These are phyloP conservation scores for Byasa hedistus DNA, from an alignment of 2,888 invertebrate species.

Conservation along the genomic window DNA sequence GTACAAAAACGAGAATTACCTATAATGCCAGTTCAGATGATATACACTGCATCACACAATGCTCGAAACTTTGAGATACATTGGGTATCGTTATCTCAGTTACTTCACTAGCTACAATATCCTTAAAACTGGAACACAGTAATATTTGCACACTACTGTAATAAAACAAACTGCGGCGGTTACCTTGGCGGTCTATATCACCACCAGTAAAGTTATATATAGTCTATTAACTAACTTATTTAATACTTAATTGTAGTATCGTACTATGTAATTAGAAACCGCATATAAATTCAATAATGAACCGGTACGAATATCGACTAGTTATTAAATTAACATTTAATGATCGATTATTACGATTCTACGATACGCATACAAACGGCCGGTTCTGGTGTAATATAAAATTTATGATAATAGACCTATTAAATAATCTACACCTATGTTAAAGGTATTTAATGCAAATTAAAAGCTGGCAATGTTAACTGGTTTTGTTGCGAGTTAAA, in stretches of 20 bases:
- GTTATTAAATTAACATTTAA: slow-evolving; percentile 15
- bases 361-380: slow-evolving; percentile 8
- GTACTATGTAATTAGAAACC: slow-evolving; percentile 7
- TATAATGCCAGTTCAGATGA: no score
- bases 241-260: slow-evolving; percentile 1
- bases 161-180: no score
- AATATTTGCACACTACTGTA: no score
- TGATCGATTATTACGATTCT: slow-evolving; percentile 7
- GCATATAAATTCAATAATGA: slow-evolving; percentile 6
- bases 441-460: neutral
- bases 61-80: no score
- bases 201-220: neutral
- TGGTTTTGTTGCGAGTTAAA: neutral
- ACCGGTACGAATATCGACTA: slow-evolving; percentile 10
- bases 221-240: neutral
- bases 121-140: no score
- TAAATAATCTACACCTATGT: slow-evolving; percentile 12
- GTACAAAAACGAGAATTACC: no score
- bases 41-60: no score
- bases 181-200: no score
- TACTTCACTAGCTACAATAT: no score
- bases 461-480: neutral
- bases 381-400: slow-evolving; percentile 8
- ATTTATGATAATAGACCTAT: slow-evolving; percentile 19
- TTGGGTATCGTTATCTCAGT: no score